Evolutionary conservation across 2,888 invertebrate genomes (phyloP).

Genomic region (Eutolmus rufibarbis): DNA sequence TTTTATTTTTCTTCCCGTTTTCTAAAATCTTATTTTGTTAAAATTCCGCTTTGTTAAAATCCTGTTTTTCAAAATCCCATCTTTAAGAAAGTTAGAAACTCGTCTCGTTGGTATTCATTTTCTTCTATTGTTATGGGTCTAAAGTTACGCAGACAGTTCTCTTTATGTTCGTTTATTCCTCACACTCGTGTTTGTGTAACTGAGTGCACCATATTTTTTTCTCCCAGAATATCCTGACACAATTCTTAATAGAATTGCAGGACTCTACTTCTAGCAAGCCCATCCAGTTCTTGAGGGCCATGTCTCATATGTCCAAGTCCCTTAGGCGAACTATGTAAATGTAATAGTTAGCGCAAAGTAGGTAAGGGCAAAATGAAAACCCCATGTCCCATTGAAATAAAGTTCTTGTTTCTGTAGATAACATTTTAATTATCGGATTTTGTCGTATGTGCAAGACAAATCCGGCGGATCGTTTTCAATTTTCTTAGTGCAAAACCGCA

Average conservation of each 20-base stretch:
- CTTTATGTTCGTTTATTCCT: not conserved
- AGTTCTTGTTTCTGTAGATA: not conserved
- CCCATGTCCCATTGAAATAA: not conserved
- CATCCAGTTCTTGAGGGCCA: not conserved
- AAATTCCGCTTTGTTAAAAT: too few relatives aligned
- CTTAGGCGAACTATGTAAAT: not conserved
- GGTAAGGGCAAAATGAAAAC: not conserved
- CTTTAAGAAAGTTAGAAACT: too few relatives aligned
- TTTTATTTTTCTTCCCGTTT: too few relatives aligned
- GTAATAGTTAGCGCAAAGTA: not conserved
- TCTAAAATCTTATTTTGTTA: too few relatives aligned
- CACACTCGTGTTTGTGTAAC: not conserved
- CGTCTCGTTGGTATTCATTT: not conserved
- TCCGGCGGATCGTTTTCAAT: not conserved
- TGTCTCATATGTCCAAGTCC: not conserved
- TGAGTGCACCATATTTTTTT: not conserved
- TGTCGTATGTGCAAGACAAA: not conserved
- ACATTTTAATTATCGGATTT: not conserved
- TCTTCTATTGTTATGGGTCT: not conserved
- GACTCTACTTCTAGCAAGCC: not conserved
- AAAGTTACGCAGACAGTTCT: not conserved
- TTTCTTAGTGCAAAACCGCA: not conserved
- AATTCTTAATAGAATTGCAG: not conserved
- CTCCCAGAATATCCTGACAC: not conserved
- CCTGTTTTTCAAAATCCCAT: too few relatives aligned